Base-by-base conservation (phyloP, 2,888 invertebrate species). In the Dyspetes luteomarginatus region DNA sequence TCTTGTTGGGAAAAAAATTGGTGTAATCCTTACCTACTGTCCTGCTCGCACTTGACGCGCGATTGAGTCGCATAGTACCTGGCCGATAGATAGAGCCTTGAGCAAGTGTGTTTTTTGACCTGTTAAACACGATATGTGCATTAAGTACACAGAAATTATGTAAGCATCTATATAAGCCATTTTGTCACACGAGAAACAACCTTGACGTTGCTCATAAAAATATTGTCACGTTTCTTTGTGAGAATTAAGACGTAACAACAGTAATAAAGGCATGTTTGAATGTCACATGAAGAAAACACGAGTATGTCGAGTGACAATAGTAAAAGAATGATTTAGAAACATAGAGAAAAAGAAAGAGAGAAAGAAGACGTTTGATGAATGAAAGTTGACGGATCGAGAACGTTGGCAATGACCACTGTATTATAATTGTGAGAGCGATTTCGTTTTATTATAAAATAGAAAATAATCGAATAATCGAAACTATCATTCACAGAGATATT, bases 111-210 rank as follows among this genome's bases (percentile, higher is more conserved):
- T 86, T 89, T 91, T 85, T 89, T 88, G 22, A 91, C 86, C 91
- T 91, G 86, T 55, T 48, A 56, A 84, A 19, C 68, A 1, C 55
- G 15, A 58, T 19, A 60, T 55, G 50, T 19, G 36, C 24, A 67
- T 28, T 58, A 36, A 72, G 62, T 71, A 41, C 72, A 58, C 82
- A 73, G 83, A 85, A 90, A 89, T 91, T 91, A 91, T 89, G 87
- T 91, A 90, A 90, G 88, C 84, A 68, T 76, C 82, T 78, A 80
- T 86, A 76, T 84, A 84, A 86, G 91, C 89, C 90, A 90, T 90
- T 87, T 89, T 89, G 89, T 88, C 87, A 88, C 84, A 84, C 76
- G 71, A 43, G 73, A 56, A 3, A 78, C 84, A 86, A 86, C 87
- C 86, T 86, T 86, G 85, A 83, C 83, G 73, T 85, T 82, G 64